phyloP scores from a whole-genome alignment of 2,888 invertebrate genomes.

The Elegia similella region DNA sequence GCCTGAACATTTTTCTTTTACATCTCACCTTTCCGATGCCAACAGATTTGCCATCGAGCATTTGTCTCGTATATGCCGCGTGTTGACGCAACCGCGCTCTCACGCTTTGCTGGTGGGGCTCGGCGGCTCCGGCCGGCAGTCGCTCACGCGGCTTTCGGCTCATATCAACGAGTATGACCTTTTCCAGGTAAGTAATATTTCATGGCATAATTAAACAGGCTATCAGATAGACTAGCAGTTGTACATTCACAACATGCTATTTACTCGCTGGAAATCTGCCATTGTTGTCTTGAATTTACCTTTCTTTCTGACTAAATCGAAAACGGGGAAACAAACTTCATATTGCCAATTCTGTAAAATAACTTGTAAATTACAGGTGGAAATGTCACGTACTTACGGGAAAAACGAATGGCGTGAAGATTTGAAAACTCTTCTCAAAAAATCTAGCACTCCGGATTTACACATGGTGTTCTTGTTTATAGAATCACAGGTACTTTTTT shows the following conservation, averaged over 20 bases:
- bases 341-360: no score
- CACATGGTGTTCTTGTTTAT: constrained; percentile 95
- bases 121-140: constrained; percentile 96
- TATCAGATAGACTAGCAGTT: no score
- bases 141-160: constrained; percentile 93
- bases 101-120: constrained; percentile 95
- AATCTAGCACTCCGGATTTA: constrained; percentile 91
- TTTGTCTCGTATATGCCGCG: constrained; percentile 93
- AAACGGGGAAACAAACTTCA: no score
- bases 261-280: no score
- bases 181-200: constrained; percentile 74
- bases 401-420: constrained; percentile 95
- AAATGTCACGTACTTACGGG: constrained; percentile 93
- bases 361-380: constrained; percentile 84
- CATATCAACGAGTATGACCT: constrained; percentile 97
- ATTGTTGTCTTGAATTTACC: no score
- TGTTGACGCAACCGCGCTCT: constrained; percentile 94
- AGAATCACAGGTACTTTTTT: constrained; percentile 88
- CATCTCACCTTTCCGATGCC: no score
- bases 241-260: no score
- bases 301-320: no score
- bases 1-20: no score
- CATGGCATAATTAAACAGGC: not conserved
- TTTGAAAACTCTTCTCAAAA: constrained; percentile 89
- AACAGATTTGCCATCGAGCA: constrained; percentile 96